A percentile compares a stretch with the other conserved stretches of the same genome.
Conservation (phyloP, 2,888 invertebrate species). For the Globia sparganii region DNA sequence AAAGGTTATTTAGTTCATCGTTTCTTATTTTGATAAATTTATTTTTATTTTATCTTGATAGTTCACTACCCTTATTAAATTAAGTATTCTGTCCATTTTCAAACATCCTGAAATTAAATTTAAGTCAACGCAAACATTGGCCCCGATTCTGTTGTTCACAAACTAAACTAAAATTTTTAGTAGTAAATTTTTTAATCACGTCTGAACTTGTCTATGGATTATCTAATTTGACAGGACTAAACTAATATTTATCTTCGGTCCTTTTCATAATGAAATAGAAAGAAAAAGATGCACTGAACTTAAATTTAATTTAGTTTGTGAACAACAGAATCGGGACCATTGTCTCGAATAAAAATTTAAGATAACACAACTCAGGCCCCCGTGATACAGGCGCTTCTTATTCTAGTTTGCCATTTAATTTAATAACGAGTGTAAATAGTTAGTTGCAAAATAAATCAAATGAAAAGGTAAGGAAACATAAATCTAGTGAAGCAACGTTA, state of each 20-base stretch:
- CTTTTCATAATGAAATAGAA: too few relatives aligned
- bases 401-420: neutral
- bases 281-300: too few relatives aligned
- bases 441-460: neutral
- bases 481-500: neutral
- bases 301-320: too few relatives aligned
- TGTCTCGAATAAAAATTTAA: neutral
- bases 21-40: too few relatives aligned
- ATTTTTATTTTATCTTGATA: neutral
- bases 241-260: too few relatives aligned
- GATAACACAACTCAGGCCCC: neutral
- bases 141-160: too few relatives aligned
- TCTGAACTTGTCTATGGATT: too few relatives aligned
- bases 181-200: too few relatives aligned
- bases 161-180: too few relatives aligned
- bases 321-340: too few relatives aligned
- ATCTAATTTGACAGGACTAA: too few relatives aligned
- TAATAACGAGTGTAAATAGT: neutral
- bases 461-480: neutral
- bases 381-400: neutral
- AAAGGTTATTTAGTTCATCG: neutral
- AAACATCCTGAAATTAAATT: too few relatives aligned
- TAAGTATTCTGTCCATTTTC: neutral
- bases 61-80: neutral
- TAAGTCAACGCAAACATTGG: neutral